Conservation (phyloP, 2,797 vertebrate genomes). For the Loris lydekkerianus region DNA sequence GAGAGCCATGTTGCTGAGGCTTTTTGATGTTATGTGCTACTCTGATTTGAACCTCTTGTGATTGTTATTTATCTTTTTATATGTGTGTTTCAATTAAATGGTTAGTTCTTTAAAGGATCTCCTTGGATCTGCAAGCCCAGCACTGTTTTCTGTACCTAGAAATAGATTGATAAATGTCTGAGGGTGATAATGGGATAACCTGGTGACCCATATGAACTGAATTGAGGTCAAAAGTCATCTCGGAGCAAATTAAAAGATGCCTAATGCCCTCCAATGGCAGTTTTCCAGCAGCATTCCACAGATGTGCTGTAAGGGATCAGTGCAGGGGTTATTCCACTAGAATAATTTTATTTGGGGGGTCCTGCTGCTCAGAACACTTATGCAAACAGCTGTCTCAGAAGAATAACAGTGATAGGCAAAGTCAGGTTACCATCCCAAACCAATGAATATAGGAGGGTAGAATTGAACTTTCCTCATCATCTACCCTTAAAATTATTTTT, state of each 20-base stretch:
- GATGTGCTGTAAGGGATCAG: background rate
- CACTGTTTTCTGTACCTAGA: background rate
- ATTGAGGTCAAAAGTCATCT: slow-evolving; percentile 36
- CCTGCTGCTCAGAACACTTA: background rate
- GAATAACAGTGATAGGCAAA: background rate
- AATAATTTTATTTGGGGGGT: background rate
- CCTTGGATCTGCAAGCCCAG: background rate
- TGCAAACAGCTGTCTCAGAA: background rate
- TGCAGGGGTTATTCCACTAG: background rate
- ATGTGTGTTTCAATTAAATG: background rate
- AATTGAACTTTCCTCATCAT: background rate
- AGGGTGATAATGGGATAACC: background rate
- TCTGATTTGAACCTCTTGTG: background rate
- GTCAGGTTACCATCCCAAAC: background rate
- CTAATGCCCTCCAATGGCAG: slow-evolving; percentile 56
- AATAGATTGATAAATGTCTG: background rate
- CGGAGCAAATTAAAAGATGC: background rate
- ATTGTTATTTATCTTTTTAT: background rate
- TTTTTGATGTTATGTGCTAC: background rate
- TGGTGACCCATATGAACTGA: background rate
- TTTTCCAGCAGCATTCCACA: background rate
- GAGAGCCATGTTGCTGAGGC: background rate
- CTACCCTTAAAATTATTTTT: background rate
- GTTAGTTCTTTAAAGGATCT: background rate
- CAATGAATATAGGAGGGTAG: background rate